Percentiles rank a stretch among this genome's conserved stretches.
These are phyloP conservation scores for Drosophila pegasa DNA, from an alignment of 2,888 invertebrate species.

Conservation along the genomic window DNA sequence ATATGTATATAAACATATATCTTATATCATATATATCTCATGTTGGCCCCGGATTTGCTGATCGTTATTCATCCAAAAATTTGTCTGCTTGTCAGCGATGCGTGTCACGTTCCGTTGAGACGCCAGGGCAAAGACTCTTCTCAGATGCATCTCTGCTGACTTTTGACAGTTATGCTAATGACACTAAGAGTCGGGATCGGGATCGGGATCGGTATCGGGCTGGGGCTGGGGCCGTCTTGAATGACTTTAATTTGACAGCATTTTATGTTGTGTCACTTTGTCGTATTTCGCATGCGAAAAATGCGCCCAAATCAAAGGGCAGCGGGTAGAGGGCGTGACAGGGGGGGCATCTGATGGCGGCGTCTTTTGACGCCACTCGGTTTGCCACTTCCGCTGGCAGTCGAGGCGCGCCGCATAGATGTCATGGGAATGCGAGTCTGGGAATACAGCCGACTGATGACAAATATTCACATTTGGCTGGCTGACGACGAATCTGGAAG, in stretches of 20 bases:
- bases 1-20: neutral
- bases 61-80: slow-evolving; percentile 38
- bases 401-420: slow-evolving; percentile 46
- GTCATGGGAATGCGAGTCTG: slow-evolving; percentile 74
- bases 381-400: slow-evolving; percentile 79
- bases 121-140: slow-evolving; percentile 43
- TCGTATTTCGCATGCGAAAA: slow-evolving; percentile 57
- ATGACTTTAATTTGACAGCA: slow-evolving; percentile 81
- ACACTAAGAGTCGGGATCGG: slow-evolving; percentile 43
- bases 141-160: slow-evolving; percentile 12
- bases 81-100: slow-evolving; percentile 72
- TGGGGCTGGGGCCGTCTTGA: slow-evolving; percentile 45
- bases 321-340: neutral
- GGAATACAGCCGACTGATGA: slow-evolving; percentile 16
- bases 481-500: slow-evolving; percentile 15
- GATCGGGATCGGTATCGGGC: slow-evolving; percentile 3
- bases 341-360: slow-evolving; percentile 37
- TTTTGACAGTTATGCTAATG: slow-evolving; percentile 78
- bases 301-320: slow-evolving; percentile 39
- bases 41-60: slow-evolving; percentile 53
- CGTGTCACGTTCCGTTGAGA: slow-evolving; percentile 46
- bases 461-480: slow-evolving; percentile 63
- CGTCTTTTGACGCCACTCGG: slow-evolving; percentile 82
- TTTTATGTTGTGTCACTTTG: slow-evolving; percentile 76
- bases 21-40: slow-evolving; percentile 19